These are phyloP conservation scores for Drosophila rellima DNA, from an alignment of 2,888 invertebrate species.

Conservation along the genomic window DNA sequence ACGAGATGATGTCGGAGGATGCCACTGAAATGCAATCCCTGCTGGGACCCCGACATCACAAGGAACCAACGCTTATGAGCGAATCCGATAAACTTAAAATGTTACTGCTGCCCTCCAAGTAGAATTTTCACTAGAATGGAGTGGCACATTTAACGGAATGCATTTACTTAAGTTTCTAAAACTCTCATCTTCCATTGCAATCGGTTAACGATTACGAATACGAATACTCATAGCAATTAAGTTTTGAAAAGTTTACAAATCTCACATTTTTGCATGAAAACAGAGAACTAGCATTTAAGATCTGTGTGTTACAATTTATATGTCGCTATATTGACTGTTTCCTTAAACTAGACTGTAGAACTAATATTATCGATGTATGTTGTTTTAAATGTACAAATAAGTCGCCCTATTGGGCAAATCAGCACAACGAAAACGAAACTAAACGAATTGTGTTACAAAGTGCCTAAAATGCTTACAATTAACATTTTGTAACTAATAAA, in stretches of 20 bases:
- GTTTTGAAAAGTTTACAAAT: slow-evolving; percentile 42
- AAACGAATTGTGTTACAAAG: slow-evolving; percentile 57
- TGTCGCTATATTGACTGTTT: slow-evolving; percentile 49
- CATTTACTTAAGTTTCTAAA: slow-evolving; percentile 72
- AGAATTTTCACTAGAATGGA: slow-evolving; percentile 10
- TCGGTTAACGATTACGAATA: slow-evolving; percentile 22
- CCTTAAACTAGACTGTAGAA: slow-evolving; percentile 33
- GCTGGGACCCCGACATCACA: slow-evolving; percentile 69
- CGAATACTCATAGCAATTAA: slow-evolving; percentile 75
- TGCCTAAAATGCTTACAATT: slow-evolving; percentile 60
- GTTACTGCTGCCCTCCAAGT: slow-evolving; percentile 85
- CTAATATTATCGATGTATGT: slow-evolving; percentile 38
- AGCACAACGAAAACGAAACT: slow-evolving; percentile 35
- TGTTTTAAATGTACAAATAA: slow-evolving; percentile 62
- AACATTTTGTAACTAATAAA: slow-evolving; percentile 74
- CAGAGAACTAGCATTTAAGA: slow-evolving; percentile 1
- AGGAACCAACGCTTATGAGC: slow-evolving; percentile 81
- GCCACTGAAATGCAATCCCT: slow-evolving; percentile 83
- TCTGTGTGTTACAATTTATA: slow-evolving; percentile 17
- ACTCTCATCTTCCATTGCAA: slow-evolving; percentile 25
- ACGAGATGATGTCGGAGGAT: slow-evolving; percentile 58
- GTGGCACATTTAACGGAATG: slow-evolving; percentile 34
- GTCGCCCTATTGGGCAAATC: slow-evolving; percentile 42
- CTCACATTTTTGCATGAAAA: slow-evolving; percentile 25
- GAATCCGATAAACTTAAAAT: slow-evolving; percentile 86